Evolutionary conservation across 2,113 vertebrate species (phyloP), one percentile per base, ranked within the genome.

Genomic region (Lepus americanus): DNA sequence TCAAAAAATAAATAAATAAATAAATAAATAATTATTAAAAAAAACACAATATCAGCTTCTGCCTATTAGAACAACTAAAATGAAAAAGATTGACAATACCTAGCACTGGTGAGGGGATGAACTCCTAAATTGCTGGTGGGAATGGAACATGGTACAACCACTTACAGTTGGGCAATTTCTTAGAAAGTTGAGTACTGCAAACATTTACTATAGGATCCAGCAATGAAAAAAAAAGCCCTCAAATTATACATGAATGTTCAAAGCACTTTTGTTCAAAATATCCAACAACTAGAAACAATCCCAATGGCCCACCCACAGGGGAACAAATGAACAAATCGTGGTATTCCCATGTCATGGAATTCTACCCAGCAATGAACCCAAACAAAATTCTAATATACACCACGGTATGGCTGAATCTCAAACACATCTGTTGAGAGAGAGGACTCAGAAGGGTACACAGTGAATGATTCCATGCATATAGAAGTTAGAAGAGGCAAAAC

Each of bases 401-500:
- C 55, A 81, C n/a, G 29, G 27, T 11, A 22, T 55, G 39, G 51
- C 6, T 55, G 61, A 80, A 33, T 80, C 67, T 80, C 16, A 61
- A 74, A 88, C 59, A 39, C 25, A 67, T 36, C 14, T 73, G 25
- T 20, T 39, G 72, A 6, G 13, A 39, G 51, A 69, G 39, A 51
- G 9, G 23, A 86, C 44, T 16, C 53, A 81, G 39, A 77, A 39
- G 36, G 61, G 33, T 2, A 12, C 23, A 53, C 23, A 20, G 39
- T 66, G 1, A 33, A n/a, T 7, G 79, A 84, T 36, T 59, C 73
- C n/a, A 61, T 53, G 39, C 49, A 84, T 8, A 20, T 49, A 36
- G 88, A 82, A 87, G 51, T 88, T 31, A 53, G 51, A 92, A n/a
- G 36, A 53, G 33, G 36, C 10, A 69, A 88, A 95, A 88, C n/a